Evolutionary conservation across 2,113 vertebrate genomes (phyloP), one percentile per base, ranked within the genome.

Genomic region (Thermophis baileyi): DNA sequence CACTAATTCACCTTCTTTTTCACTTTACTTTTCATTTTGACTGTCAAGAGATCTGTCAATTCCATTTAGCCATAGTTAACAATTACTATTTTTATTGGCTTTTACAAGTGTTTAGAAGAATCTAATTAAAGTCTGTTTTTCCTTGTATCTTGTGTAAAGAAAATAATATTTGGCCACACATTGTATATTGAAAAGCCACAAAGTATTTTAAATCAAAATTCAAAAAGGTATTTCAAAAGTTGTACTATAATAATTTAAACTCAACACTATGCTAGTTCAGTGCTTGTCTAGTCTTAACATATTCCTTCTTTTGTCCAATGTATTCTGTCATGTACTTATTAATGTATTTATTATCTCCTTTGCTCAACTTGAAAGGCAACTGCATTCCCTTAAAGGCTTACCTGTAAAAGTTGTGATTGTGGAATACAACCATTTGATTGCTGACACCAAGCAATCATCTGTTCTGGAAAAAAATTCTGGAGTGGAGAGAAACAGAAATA

Each of bases 391-490:
- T 16, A 88, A 94, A 24, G 46, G 60, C 46, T 93, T 98, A 99
- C 99, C 99, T 99, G 99, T 95, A 99, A 94, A 88, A 99, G 98
- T 95, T 99, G 99, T 94, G 98, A 98, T 51, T 98, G 98, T 94
- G 98, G 98, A 96, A 99, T 99, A 60, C 97, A 97, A 93, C 98
- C 98, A 53, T 99, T 99, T 87, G 98, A 98, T 96, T 99, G 99
- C 95, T 99, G 99, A 97, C 99, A 99, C 99, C 99, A 99, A 2
- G 98, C 98, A 85, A 99, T 98, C 99, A 99, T 99, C 95, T 99
- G 99, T 88, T 99, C 99, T 11, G 99, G 99, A 96, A 99, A 99
- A 98, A 99, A 99, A 93, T 98, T 99, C 99, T 99, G 91, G 0
- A 20, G 35, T 18, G 6, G 63, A 9, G 92, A 91, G 40, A 91